These are phyloP conservation scores for Agonum fuliginosum DNA, from an alignment of 2,888 invertebrate species.

Conservation along the genomic window DNA sequence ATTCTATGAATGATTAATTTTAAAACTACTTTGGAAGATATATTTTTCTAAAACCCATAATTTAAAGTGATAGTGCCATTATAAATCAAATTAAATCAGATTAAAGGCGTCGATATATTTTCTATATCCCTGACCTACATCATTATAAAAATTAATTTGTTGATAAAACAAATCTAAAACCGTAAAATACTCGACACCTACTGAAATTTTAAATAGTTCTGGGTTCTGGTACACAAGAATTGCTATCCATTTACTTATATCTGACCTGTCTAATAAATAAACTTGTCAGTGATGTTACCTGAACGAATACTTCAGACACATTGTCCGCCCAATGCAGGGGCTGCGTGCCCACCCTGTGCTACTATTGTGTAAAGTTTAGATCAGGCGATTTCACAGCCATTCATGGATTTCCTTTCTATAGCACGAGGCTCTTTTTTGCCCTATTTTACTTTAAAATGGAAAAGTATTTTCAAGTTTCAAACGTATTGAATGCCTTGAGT, in stretches of 20 bases:
- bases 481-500: background rate
- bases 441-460: background rate
- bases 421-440: background rate
- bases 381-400: background rate
- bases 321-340: too few species aligned
- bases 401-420: background rate
- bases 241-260: background rate
- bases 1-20: too few species aligned
- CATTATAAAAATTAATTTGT: too few species aligned
- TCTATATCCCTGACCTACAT: too few species aligned
- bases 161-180: too few species aligned
- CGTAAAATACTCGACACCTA: too few species aligned
- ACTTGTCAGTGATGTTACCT: background rate
- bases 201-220: background rate
- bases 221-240: background rate
- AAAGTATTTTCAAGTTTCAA: too few species aligned
- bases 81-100: too few species aligned
- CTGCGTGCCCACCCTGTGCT: background rate
- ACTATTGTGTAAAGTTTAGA: constrained; percentile 1
- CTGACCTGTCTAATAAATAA: background rate
- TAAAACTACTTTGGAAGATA: too few species aligned
- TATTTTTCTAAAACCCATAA: too few species aligned
- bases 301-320: background rate
- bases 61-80: too few species aligned
- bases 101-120: too few species aligned